These are phyloP conservation scores for Vesta saturnalis DNA, from an alignment of 2,888 invertebrate genomes.

Conservation along the genomic window DNA sequence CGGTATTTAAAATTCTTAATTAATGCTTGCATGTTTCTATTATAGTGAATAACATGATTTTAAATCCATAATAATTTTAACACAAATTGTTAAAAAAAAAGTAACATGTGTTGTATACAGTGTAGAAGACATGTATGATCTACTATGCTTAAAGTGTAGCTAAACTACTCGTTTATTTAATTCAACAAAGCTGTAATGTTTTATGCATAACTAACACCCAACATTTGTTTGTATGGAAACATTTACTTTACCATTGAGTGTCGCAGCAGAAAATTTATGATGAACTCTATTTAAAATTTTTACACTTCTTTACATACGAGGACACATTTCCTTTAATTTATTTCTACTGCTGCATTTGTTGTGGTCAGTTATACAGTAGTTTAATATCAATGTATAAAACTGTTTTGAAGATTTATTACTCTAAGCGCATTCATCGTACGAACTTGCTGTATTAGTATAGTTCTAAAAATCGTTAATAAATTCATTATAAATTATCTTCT, in stretches of 20 bases:
- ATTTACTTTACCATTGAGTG: slow-evolving; percentile 25
- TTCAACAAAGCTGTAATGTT: slow-evolving; percentile 18
- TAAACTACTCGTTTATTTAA: slow-evolving; percentile 19
- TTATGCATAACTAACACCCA: slow-evolving; percentile 21
- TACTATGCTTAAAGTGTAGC: slow-evolving; percentile 12
- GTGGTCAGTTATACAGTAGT: slow-evolving; percentile 9
- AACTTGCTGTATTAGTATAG: too few species aligned
- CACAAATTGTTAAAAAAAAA: too few species aligned
- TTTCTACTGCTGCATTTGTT: slow-evolving; percentile 16
- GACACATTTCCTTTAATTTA: slow-evolving; percentile 19
- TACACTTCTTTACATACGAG: slow-evolving; percentile 7
- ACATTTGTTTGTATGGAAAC: slow-evolving; percentile 16
- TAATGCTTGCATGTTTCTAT: too few species aligned
- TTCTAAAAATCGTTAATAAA: neutral
- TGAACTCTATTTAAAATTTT: slow-evolving; percentile 20
- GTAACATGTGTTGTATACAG: neutral
- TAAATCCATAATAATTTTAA: too few species aligned
- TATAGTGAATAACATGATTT: too few species aligned
- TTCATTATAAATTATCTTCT: neutral
- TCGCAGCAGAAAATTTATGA: slow-evolving; percentile 24
- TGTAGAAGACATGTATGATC: slow-evolving; percentile 6
- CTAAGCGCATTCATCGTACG: too few species aligned
- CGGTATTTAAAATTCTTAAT: too few species aligned
- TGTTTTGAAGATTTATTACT: neutral
- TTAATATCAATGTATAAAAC: neutral